Evolutionary conservation across 1,140 invertebrate species (phyloP), one percentile per base, ranked within the genome.

Genomic region (Lordiphosa stackelbergi): DNA sequence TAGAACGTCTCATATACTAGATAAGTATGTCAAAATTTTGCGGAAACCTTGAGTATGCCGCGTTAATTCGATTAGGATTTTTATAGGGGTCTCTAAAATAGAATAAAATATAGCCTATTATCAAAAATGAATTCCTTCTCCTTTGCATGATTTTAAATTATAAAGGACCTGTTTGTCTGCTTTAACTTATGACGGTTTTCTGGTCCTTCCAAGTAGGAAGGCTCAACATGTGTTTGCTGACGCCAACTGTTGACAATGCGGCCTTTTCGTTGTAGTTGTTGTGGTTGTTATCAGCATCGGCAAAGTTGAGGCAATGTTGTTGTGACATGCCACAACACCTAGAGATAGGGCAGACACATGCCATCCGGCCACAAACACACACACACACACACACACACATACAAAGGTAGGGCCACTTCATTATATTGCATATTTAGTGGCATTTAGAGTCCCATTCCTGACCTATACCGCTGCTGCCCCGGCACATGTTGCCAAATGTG

Each of bases 351-450:
- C 28, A 40, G 64, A 68, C 64, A 68, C 64, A 68, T 68, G 64
- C 47, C 55, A 66, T 12, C 54, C 41, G 42, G 24, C 34, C 34
- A 34, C 55, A 55, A 24, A 24, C 62, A 49, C 49, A 31, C 38
- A 57, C 24, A 10, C 12, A 41, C 12, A 41, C 12, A 41, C 28
- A 31, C 28, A 41, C 38, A 40, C 5, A 5, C 11, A 2, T 16
- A 16, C 2, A 24, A 19, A 24, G 12, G 19, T 28, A 31, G 42
- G 42, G 38, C 51, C 49, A 36, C 53, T 47, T 52, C 60, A 59
- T 78, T 79, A 66, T 81, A 58, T 69, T 74, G 74, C 75, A 79
- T 79, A 81, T 79, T 74, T 81, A 70, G 74, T 81, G 70, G 75
- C 74, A 78, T 73, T 79, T 69, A 60, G 36, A n/a, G 35, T 56